Base-by-base conservation (phyloP, 2,797 vertebrate species). In the Sebastes cheni region DNA sequence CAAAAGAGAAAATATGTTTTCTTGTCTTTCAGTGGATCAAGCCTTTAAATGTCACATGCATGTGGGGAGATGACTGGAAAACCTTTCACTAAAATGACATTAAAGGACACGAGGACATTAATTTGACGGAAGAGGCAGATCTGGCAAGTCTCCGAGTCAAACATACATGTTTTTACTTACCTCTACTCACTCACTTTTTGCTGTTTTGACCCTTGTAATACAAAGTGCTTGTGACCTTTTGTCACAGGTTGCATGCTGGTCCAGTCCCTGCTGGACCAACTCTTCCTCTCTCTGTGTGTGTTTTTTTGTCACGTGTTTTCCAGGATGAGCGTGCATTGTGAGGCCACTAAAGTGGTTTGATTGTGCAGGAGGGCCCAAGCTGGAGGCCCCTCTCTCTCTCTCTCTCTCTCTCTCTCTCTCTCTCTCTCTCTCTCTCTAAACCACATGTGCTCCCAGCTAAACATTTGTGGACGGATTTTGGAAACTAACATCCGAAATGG, bases 401-500 rank as follows among this genome's bases (percentile, higher is more conserved):
- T 42, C 36, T 39, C 36, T 34, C 32, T 32, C 30, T 36, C 36
- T 39, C 36, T 32, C 30, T 34, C 32, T 34, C 36, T 39, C 36
- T 36, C 34, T 14, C 36, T 39, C 39, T 42, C 39, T 29, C 66
- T 8, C 42, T 29, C 66, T 8, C 39, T 22, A 42, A 87, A 82
- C 29, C 84, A 67, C 84, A 83, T 67, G 64, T 65, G 78, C 83
- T 86, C 79, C 67, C 80, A 82, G 78, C 72, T 72, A 77, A 88
- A 84, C 79, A 67, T 88, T 80, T 84, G 75, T 69, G 73, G 71
- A 88, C 36, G 55, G 84, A 87, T 84, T 84, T 82, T 87, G 66
- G 78, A 81, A 83, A 64, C 82, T 66, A 27, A 27, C 84, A 86
- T 84, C 70, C 75, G 72, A 84, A 54, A 84, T 77, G 80, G 34